Evolutionary conservation across 2,113 vertebrate genomes (phyloP).

Genomic region (Leucosticte australis): DNA sequence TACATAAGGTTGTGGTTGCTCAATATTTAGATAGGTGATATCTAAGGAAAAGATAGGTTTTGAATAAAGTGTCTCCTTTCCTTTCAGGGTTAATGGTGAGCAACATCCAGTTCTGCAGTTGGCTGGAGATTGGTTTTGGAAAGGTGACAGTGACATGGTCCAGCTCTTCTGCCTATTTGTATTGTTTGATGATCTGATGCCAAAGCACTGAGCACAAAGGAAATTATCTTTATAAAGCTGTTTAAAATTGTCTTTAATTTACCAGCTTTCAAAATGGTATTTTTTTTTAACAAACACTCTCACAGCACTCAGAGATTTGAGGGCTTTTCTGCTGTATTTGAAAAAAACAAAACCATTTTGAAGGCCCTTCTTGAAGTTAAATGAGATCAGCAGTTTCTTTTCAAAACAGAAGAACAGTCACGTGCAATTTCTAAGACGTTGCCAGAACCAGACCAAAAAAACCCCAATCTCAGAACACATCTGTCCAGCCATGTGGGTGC

Average conservation of each 20-base stretch:
- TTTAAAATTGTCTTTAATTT: neutral
- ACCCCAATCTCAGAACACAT: neutral
- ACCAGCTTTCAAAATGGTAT: neutral
- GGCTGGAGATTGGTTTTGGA: neutral
- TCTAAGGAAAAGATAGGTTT: neutral
- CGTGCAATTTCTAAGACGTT: neutral
- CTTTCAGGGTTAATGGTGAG: neutral
- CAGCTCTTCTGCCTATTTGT: neutral
- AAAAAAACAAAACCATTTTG: neutral
- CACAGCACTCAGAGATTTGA: neutral
- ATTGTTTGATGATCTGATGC: neutral
- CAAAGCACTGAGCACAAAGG: neutral
- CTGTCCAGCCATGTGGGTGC: neutral
- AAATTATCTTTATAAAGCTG: neutral
- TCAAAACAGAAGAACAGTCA: neutral
- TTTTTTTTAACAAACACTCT: neutral
- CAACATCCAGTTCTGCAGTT: neutral
- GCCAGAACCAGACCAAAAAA: neutral
- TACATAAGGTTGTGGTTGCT: neutral
- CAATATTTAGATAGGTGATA: neutral
- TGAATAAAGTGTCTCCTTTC: neutral
- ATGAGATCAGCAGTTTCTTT: conserved; percentile 1
- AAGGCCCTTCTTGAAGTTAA: neutral
- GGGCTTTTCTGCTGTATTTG: neutral
- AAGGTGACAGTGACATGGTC: neutral